Percentiles rank a stretch among this genome's conserved stretches.
Evolutionary conservation across 2,797 vertebrate genomes (phyloP).

Genomic region (Sparus aurata): DNA sequence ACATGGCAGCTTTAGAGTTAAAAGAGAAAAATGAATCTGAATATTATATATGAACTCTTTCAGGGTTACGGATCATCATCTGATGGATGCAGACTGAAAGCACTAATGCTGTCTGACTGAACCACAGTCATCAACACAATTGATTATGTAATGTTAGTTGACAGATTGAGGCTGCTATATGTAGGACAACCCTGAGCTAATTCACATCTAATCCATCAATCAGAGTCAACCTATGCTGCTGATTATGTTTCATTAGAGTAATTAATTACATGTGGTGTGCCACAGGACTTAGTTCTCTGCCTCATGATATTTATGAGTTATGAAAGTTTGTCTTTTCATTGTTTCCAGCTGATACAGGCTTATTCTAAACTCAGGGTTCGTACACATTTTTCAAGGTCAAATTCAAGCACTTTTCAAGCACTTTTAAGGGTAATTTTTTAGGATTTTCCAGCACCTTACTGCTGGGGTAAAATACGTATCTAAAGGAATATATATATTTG

Average conservation of each 20-base stretch:
- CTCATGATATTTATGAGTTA: neutral
- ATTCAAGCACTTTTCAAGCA: no score
- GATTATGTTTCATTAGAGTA: neutral
- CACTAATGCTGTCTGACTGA: slow-evolving; percentile 3
- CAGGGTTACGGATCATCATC: neutral
- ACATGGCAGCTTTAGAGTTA: neutral
- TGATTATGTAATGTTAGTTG: slow-evolving; percentile 28
- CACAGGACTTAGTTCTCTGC: neutral
- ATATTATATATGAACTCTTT: neutral
- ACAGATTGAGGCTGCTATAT: slow-evolving; percentile 19
- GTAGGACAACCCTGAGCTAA: neutral
- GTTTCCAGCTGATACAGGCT: neutral
- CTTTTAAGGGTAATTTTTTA: no score
- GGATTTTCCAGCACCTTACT: no score
- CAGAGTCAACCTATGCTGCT: neutral
- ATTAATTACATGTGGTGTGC: slow-evolving; percentile 9
- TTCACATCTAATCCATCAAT: slow-evolving; percentile 19
- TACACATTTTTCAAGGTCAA: no score
- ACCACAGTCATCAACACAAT: neutral
- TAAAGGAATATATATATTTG: no score
- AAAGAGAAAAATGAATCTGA: neutral
- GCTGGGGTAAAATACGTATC: no score
- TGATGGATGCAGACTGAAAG: slow-evolving; percentile 29
- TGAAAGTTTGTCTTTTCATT: no score
- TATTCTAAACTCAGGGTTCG: no score